Conservation (phyloP, 2,888 invertebrate species). For the Microctonus aethiopoides region DNA sequence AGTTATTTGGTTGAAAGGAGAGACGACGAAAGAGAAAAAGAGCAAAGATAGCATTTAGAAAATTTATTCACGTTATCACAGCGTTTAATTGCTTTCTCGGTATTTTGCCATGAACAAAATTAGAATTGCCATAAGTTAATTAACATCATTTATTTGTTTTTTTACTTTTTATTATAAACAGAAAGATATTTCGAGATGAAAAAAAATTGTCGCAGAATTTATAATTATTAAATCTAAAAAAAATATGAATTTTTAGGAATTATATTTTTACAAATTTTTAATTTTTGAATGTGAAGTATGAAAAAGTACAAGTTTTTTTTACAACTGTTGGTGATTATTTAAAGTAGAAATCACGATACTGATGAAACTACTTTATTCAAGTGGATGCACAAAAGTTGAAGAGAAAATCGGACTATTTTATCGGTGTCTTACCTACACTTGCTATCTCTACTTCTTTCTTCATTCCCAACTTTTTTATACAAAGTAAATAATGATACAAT, state of each 20-base stretch:
- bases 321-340: slow-evolving; percentile 9
- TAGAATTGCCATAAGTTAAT: not conserved
- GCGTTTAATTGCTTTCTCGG: slow-evolving; percentile 22
- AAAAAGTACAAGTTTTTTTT: not conserved
- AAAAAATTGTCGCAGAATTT: not conserved
- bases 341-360: not conserved
- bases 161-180: not conserved
- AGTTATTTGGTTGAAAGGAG: slow-evolving; percentile 10
- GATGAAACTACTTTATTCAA: slow-evolving; percentile 15
- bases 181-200: not conserved
- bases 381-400: slow-evolving; percentile 17
- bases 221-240: no score
- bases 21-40: not conserved
- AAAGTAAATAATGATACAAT: no score
- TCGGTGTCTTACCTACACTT: no score
- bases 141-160: no score
- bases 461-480: not conserved
- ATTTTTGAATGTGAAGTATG: not conserved
- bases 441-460: not conserved
- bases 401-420: slow-evolving; percentile 19
- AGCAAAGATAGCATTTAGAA: not conserved
- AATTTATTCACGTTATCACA: slow-evolving; percentile 23
- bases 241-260: not conserved
- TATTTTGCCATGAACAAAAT: slow-evolving; percentile 8
- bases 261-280: not conserved